Evolutionary conservation across 2,888 invertebrate species (phyloP).

Genomic region (Ennomos erosarius): DNA sequence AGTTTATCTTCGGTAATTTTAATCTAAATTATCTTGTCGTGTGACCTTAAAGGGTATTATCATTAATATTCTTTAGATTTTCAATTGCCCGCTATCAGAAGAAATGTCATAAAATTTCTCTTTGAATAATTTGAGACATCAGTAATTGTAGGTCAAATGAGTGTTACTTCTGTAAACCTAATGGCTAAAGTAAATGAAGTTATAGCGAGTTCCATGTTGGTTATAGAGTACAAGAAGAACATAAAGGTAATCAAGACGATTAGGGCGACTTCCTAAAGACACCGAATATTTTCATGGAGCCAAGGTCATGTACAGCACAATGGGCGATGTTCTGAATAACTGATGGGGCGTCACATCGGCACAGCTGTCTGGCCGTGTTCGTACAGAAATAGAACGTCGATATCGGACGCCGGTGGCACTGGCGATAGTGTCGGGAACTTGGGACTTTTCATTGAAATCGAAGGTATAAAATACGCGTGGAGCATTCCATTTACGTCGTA

Average conservation of each 20-base stretch:
- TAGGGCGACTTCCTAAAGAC: constrained; percentile 18
- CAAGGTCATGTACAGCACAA: constrained; percentile 57
- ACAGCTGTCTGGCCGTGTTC: constrained; percentile 56
- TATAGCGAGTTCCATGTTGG: too few species aligned
- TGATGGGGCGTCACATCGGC: constrained; percentile 58
- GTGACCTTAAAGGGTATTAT: not conserved
- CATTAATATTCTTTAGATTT: not conserved
- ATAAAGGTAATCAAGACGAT: constrained; percentile 1
- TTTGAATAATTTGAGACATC: too few species aligned
- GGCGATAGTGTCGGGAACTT: constrained; percentile 29
- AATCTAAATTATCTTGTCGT: not conserved
- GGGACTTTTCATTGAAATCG: constrained; percentile 34
- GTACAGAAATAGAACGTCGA: constrained; percentile 66
- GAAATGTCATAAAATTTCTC: not conserved
- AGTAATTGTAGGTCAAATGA: too few species aligned
- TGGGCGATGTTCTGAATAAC: constrained; percentile 59
- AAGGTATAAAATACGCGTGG: constrained; percentile 14
- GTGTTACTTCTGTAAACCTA: too few species aligned
- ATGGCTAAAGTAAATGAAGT: too few species aligned
- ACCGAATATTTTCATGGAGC: constrained; percentile 36
- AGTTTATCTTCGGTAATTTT: not conserved
- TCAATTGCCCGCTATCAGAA: not conserved
- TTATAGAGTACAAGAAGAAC: constrained; percentile 10
- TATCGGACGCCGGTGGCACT: constrained; percentile 42
- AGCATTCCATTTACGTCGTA: constrained; percentile 3